Conservation (phyloP, 2,113 vertebrate species). For the Brachyistius frenatus region DNA sequence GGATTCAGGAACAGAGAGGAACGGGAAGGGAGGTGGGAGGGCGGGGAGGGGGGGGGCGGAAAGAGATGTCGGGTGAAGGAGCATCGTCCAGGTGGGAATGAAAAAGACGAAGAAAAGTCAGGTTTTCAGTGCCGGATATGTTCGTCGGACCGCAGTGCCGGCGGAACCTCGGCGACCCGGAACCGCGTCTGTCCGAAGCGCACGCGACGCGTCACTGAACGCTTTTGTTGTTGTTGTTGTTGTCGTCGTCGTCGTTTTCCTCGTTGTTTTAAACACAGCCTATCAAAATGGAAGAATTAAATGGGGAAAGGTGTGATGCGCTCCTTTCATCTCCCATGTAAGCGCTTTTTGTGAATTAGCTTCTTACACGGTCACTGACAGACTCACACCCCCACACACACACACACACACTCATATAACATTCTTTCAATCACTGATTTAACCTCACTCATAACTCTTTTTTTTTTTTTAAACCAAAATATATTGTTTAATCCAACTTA, state of each 20-base stretch:
- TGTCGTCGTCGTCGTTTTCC: neutral
- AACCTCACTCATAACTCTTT: conserved; percentile 48
- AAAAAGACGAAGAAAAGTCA: conserved; percentile 54
- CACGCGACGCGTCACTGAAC: conserved; percentile 67
- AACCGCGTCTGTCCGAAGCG: conserved; percentile 72
- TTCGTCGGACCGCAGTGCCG: conserved; percentile 87
- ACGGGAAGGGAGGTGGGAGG: neutral
- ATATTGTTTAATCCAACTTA: conserved; percentile 60
- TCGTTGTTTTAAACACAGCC: conserved; percentile 75
- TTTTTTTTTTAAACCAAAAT: conserved; percentile 43
- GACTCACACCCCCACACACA: neutral
- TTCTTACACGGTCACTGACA: conserved; percentile 63
- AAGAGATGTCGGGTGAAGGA: conserved; percentile 30
- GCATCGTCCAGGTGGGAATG: conserved; percentile 59
- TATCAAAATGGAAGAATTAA: conserved; percentile 68
- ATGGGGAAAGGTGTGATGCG: conserved; percentile 55
- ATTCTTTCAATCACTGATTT: conserved; percentile 76
- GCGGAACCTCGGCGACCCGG: conserved; percentile 51
- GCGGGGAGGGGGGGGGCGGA: too few species aligned
- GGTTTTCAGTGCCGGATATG: conserved; percentile 86
- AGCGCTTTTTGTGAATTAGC: conserved; percentile 83
- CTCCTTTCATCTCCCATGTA: conserved; percentile 82
- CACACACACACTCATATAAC: conserved; percentile 76
- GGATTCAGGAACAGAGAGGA: conserved; percentile 68
- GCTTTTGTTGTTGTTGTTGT: neutral